phyloP scores from a whole-genome alignment of 2,888 invertebrate genomes.

The Adelphocoris suturalis region DNA sequence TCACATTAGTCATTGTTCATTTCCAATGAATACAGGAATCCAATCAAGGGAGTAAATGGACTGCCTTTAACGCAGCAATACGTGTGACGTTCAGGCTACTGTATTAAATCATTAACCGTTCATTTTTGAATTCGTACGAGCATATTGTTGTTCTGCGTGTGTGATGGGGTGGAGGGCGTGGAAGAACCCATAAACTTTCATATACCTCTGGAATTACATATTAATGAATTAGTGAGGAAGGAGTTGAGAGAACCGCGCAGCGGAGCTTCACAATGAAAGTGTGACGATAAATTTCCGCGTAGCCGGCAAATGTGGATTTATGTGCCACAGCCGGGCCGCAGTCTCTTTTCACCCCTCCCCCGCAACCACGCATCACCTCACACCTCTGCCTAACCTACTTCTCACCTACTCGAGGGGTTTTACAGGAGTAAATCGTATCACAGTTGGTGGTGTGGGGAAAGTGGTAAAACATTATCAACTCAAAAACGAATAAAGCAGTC shows the following conservation, averaged over 20 bases:
- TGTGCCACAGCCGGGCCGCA: constrained; percentile 5
- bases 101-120: background rate
- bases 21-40: too few species aligned
- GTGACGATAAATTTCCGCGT: constrained; percentile 26
- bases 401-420: background rate
- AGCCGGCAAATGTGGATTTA: constrained; percentile 39
- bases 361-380: background rate
- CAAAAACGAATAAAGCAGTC: too few species aligned
- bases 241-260: background rate
- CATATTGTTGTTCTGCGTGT: background rate
- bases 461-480: too few species aligned
- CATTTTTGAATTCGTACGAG: background rate
- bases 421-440: background rate
- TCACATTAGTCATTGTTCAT: too few species aligned
- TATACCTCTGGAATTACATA: constrained; percentile 7
- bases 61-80: too few species aligned
- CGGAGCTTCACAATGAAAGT: constrained; percentile 28
- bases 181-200: background rate
- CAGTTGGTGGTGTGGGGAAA: too few species aligned
- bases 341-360: background rate
- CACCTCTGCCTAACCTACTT: background rate
- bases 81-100: background rate
- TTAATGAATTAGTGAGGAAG: constrained; percentile 17
- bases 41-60: too few species aligned
- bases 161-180: background rate